Evolutionary conservation across 2,888 invertebrate genomes (phyloP).

Genomic region (Melanotus villosus): DNA sequence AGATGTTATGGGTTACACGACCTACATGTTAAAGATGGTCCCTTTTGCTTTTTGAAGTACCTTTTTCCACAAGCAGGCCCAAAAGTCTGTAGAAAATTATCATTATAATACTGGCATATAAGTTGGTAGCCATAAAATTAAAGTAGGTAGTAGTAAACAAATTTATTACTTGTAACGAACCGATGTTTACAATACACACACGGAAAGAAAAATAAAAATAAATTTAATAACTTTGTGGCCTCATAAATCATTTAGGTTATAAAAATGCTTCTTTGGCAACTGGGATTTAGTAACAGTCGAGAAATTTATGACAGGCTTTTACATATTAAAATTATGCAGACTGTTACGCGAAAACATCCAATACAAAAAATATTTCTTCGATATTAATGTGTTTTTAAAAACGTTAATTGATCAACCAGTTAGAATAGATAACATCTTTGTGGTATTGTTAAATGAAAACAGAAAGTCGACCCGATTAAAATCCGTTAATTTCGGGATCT

Average conservation of each 20-base stretch:
- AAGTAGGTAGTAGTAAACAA: slow-evolving; percentile 26
- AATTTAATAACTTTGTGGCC: slow-evolving; percentile 47
- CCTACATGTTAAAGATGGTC: no score
- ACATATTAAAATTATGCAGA: slow-evolving; percentile 28
- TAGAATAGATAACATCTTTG: no score
- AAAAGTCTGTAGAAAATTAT: not conserved
- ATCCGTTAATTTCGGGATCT: no score
- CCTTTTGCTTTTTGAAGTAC: no score
- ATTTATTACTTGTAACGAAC: slow-evolving; percentile 51
- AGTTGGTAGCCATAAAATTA: slow-evolving; percentile 31
- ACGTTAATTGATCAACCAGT: no score
- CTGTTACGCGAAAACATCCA: slow-evolving; percentile 17
- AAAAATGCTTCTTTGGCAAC: slow-evolving; percentile 42
- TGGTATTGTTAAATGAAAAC: no score
- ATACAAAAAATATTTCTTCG: not conserved
- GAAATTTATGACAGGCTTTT: slow-evolving; percentile 32
- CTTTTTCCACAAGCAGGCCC: no score
- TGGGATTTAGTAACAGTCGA: slow-evolving; percentile 22
- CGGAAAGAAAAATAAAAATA: slow-evolving; percentile 53
- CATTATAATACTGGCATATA: not conserved
- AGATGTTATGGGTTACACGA: no score
- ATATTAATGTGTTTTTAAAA: not conserved
- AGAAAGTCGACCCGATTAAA: no score
- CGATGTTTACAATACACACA: slow-evolving; percentile 53
- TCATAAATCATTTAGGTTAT: slow-evolving; percentile 42